Conservation (phyloP, 2,888 invertebrate species). For the Rotaria sp. region DNA sequence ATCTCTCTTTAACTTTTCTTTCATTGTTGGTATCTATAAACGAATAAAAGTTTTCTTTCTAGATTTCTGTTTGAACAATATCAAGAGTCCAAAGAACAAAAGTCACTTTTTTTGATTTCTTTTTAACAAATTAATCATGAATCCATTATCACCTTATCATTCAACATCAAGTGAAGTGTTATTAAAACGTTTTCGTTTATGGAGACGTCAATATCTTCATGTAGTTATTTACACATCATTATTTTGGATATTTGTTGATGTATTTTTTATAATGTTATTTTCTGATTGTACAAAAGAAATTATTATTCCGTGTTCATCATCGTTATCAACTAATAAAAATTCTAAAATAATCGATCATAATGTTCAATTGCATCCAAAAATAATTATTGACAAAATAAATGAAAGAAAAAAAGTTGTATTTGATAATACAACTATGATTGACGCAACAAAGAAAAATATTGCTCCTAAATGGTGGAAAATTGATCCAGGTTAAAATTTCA, state of each 20-base stretch:
- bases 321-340: not conserved
- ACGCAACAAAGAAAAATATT: not conserved
- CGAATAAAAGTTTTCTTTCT: not conserved
- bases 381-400: not conserved
- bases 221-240: not conserved
- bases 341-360: not conserved
- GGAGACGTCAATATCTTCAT: constrained; percentile 25
- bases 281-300: constrained; percentile 23
- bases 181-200: not conserved
- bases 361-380: not conserved
- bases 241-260: constrained; percentile 28
- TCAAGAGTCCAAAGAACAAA: not conserved
- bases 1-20: too few relatives aligned
- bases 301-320: not conserved
- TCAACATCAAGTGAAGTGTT: not conserved
- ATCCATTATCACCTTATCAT: not conserved
- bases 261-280: constrained; percentile 17
- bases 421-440: not conserved
- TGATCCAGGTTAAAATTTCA: not conserved
- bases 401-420: not conserved
- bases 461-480: not conserved
- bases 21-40: too few relatives aligned
- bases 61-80: not conserved
- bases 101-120: not conserved
- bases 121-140: not conserved